Evolutionary conservation across 2,113 vertebrate genomes (phyloP).

Genomic region (Lampris incognitus): DNA sequence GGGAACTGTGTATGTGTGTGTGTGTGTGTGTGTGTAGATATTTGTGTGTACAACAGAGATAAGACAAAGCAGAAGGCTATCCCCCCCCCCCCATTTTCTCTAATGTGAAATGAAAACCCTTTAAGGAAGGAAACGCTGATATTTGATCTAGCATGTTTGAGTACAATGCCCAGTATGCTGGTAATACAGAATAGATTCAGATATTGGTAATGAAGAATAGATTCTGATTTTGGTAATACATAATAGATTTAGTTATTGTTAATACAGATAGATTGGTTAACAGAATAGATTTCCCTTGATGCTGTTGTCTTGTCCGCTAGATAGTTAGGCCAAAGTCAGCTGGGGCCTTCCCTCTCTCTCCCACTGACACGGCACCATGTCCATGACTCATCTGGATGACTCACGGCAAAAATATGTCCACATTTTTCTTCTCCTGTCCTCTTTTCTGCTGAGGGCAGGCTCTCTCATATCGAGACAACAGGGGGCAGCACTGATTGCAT

Average conservation of each 20-base stretch:
- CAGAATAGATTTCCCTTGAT: background rate
- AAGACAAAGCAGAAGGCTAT: conserved; percentile 16
- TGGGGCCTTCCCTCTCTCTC: background rate
- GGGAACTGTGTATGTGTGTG: conserved; percentile 17
- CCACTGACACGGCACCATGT: background rate
- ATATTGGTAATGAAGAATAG: too few species aligned
- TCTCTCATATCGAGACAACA: background rate
- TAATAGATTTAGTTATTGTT: too few species aligned
- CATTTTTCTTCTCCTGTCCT: background rate
- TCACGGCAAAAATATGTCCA: background rate
- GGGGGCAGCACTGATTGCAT: conserved; percentile 2
- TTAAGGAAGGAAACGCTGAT: conserved; percentile 19
- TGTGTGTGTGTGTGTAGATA: conserved; percentile 18
- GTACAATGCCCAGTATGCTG: background rate
- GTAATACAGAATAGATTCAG: too few species aligned
- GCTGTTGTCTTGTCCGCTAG: background rate
- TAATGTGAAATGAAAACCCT: background rate
- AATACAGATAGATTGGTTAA: too few species aligned
- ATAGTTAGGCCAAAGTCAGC: background rate
- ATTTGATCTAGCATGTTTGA: background rate
- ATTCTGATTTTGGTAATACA: too few species aligned
- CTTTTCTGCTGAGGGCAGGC: background rate
- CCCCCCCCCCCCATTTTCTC: background rate
- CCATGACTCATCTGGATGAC: conserved; percentile 2
- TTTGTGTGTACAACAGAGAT: background rate